Base-by-base conservation (phyloP, 2,888 invertebrate species). In the Ophioninae sp. region DNA sequence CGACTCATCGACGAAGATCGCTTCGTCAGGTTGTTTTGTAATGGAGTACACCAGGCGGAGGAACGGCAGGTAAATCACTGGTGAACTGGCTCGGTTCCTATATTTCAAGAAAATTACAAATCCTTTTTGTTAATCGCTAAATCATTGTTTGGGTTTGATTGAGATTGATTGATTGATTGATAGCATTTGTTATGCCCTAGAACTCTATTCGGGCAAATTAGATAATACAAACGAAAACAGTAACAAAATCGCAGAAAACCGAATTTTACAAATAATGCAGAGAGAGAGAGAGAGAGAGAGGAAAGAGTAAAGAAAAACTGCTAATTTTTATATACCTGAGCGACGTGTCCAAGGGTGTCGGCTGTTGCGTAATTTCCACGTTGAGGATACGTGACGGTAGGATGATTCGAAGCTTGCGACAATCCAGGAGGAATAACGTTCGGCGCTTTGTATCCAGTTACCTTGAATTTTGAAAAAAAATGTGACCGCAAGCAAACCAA, bases 401-500 rank as follows among this genome's bases (percentile, higher is more conserved):
- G 73, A 79, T 92, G 92, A 85, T 90, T 92, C 9, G 91, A 88
- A 7, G 91, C 82, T 74, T 92, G 92, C 10, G 90, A 86, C 63
- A 91, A 87, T 22, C 91, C 91, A 3, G 92, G 44, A 37, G 89
- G 88, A 85, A 91, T 89, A 44, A 88, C 90, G 30, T 92, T 92
- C 6, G 91, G 88, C 20, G 92, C 87, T 79, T 93, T 93, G 63
- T 92, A 93, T n/a, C 92, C 92, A 44, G 91, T 87, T 58, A 92
- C 90, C 92, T 76, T 92, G 76, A 6, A 63, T 64, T 20, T n/a
- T 30, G 37, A 67, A 72, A 37, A 37, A 23, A 44, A 85, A 67
- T 56, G 22, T 23, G 30, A 30, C 64, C 2, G 9, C n/a, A 6
- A 20, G 8, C 39, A 44, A 67, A 39, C 20, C 0, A 59, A 22